Conservation (phyloP, 2,113 vertebrate genomes). For the Dascyllus trimaculatus region DNA sequence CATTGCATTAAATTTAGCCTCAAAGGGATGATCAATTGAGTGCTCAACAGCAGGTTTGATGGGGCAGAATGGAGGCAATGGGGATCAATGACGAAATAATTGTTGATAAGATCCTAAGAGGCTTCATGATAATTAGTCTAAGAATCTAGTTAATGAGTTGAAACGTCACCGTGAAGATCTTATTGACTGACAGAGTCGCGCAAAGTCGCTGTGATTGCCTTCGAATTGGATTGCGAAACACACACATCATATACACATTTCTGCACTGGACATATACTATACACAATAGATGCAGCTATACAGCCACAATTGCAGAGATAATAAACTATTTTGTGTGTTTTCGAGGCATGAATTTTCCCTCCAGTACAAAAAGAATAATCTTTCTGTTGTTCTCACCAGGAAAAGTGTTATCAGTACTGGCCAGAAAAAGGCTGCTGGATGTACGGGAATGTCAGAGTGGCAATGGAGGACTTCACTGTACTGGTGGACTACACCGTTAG, state of each 20-base stretch:
- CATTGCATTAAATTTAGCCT: constrained; percentile 72
- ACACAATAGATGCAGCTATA: neutral
- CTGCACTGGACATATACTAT: constrained; percentile 1
- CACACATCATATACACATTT: constrained; percentile 11
- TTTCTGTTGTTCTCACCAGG: constrained; percentile 78
- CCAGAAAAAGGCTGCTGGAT: constrained; percentile 98
- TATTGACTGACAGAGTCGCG: constrained; percentile 76
- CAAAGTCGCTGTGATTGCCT: constrained; percentile 60
- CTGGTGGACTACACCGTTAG: constrained; percentile 97
- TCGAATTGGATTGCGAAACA: constrained; percentile 49
- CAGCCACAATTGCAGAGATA: neutral
- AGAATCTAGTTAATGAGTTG: constrained; percentile 81
- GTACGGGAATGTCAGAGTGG: constrained; percentile 90
- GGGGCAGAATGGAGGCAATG: constrained; percentile 73
- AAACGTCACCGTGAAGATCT: constrained; percentile 66
- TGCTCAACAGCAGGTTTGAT: constrained; percentile 78
- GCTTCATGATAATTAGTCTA: constrained; percentile 83
- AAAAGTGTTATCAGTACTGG: constrained; percentile 97
- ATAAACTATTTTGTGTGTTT: neutral
- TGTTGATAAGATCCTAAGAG: constrained; percentile 83
- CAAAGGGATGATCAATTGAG: constrained; percentile 81
- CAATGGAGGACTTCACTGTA: constrained; percentile 91
- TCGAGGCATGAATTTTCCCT: neutral
- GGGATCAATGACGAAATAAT: constrained; percentile 85
- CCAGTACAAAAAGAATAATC: neutral